Evolutionary conservation across 1,140 invertebrate genomes (phyloP).

Genomic region (Diorhabda elongata): DNA sequence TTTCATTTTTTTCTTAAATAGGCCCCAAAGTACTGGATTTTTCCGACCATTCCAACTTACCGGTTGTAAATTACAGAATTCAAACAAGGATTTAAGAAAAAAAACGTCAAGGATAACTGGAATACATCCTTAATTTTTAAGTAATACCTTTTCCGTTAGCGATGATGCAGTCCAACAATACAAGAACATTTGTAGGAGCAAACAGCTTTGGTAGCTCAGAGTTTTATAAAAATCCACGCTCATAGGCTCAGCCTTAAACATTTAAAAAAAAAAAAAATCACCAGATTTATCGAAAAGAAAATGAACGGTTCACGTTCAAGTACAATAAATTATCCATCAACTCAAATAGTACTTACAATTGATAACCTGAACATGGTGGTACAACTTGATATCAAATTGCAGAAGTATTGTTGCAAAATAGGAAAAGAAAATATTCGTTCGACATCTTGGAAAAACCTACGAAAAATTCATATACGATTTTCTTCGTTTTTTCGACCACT

Average conservation of each 20-base stretch:
- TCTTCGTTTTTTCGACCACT: background rate
- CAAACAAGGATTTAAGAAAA: too few relatives aligned
- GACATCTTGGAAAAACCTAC: constrained; percentile 4
- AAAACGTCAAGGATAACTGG: too few relatives aligned
- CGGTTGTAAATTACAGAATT: too few relatives aligned
- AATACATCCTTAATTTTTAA: too few relatives aligned
- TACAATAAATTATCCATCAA: background rate
- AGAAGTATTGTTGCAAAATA: background rate
- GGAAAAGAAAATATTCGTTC: background rate
- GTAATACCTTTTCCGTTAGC: background rate
- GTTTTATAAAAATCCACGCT: background rate
- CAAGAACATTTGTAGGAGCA: background rate
- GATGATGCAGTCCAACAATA: background rate
- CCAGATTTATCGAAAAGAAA: background rate
- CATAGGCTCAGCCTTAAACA: background rate
- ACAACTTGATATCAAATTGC: background rate
- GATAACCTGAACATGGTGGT: background rate
- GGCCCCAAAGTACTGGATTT: too few relatives aligned
- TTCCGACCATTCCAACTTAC: too few relatives aligned
- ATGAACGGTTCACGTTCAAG: background rate
- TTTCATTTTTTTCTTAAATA: too few relatives aligned
- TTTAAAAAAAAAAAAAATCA: too few relatives aligned
- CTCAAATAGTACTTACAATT: background rate
- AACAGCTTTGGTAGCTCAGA: background rate
- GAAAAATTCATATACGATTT: background rate